A percentile compares a stretch with the other conserved stretches of the same genome.
These are phyloP conservation scores for Grammomys surdaster DNA, from an alignment of 2,113 vertebrate genomes.

Conservation along the genomic window DNA sequence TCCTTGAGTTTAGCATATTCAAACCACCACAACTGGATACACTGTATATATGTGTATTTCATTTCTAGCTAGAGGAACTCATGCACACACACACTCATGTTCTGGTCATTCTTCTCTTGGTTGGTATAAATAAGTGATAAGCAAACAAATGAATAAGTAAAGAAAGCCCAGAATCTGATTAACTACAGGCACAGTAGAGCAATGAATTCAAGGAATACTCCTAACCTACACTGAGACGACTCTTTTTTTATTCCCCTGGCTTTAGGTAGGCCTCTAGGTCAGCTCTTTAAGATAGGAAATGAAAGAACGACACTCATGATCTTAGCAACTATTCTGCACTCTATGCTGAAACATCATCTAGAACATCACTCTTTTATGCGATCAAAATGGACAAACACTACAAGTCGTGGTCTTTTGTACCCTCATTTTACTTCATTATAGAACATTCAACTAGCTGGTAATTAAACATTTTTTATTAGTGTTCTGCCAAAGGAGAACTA, in stretches of 20 bases:
- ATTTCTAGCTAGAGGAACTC: conserved; percentile 5
- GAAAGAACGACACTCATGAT: neutral
- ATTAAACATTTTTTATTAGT: neutral
- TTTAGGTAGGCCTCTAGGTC: neutral
- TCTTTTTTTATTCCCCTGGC: neutral
- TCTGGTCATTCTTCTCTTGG: neutral
- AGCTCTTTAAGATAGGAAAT: conserved; percentile 21
- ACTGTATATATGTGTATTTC: neutral
- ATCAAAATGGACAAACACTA: neutral
- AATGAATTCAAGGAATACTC: neutral
- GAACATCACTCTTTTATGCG: neutral
- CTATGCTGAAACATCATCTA: neutral
- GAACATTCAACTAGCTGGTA: neutral
- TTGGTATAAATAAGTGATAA: neutral
- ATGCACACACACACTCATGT: neutral
- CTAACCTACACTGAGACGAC: neutral
- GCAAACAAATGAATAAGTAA: neutral
- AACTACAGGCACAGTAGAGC: neutral
- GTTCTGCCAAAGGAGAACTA: neutral
- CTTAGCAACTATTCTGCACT: neutral
- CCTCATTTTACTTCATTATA: neutral
- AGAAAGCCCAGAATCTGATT: neutral
- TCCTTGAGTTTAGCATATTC: too few relatives aligned
- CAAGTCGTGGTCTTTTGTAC: neutral
- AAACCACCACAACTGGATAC: too few relatives aligned